Percentiles rank a stretch among this genome's conserved stretches.
Evolutionary conservation across 1,140 invertebrate species (phyloP).

Genomic region (Gryllus bimaculatus): DNA sequence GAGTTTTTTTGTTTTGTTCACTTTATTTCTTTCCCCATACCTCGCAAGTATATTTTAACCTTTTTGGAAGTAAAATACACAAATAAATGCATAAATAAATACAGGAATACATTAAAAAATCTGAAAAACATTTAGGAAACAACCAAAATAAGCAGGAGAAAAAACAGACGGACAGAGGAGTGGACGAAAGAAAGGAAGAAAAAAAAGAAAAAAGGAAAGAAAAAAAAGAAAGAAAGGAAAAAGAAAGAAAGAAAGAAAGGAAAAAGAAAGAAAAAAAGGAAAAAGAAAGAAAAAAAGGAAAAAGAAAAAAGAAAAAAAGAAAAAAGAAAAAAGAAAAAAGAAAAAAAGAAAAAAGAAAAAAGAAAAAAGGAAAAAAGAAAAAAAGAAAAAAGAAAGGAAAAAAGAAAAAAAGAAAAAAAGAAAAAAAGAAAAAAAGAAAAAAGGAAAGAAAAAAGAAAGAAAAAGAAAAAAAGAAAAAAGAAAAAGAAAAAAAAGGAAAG

Average conservation of each 20-base stretch:
- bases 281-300: not conserved
- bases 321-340: not conserved
- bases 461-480: not conserved
- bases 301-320: not conserved
- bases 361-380: not conserved
- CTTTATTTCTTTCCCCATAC: too few species aligned
- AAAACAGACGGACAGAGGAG: not conserved
- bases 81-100: too few species aligned
- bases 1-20: too few species aligned
- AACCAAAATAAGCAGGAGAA: not conserved
- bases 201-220: not conserved
- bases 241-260: not conserved
- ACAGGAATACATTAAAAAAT: not conserved
- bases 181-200: not conserved
- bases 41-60: too few species aligned
- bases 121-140: not conserved
- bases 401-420: not conserved
- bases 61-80: too few species aligned
- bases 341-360: not conserved
- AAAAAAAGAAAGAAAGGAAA: not conserved
- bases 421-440: not conserved
- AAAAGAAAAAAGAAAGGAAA: not conserved
- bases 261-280: not conserved
- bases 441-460: not conserved
- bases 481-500: not conserved